These are phyloP conservation scores for Xestia c-nigrum DNA, from an alignment of 2,888 invertebrate species.

Conservation along the genomic window DNA sequence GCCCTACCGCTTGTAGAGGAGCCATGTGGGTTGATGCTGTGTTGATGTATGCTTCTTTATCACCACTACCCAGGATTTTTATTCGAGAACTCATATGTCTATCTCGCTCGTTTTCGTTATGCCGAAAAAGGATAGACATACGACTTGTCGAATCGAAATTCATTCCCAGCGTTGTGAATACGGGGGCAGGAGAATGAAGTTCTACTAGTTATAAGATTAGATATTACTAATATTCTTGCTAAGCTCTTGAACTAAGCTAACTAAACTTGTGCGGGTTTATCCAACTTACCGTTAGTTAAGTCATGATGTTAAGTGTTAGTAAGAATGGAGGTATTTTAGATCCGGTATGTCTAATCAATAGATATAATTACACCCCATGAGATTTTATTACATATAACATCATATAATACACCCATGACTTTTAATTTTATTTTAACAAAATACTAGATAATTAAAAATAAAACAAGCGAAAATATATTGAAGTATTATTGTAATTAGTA, in stretches of 20 bases:
- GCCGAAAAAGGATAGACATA: too few species aligned
- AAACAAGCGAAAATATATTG: not conserved
- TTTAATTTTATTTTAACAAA: not conserved
- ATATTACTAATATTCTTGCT: slow-evolving; percentile 21
- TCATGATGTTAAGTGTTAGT: not conserved
- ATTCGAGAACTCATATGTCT: too few species aligned
- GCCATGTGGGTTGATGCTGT: too few species aligned
- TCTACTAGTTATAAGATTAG: not conserved
- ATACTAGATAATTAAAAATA: not conserved
- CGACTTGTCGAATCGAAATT: too few species aligned
- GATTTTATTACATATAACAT: too few species aligned
- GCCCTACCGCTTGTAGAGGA: too few species aligned
- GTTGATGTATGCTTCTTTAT: not conserved
- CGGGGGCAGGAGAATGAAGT: not conserved
- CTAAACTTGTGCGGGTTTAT: slow-evolving; percentile 13
- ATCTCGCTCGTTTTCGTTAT: too few species aligned
- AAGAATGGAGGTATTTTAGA: not conserved
- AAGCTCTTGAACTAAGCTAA: slow-evolving; percentile 12
- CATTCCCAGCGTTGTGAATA: too few species aligned
- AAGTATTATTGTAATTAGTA: not conserved
- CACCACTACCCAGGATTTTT: not conserved
- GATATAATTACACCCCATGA: not conserved
- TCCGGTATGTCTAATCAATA: not conserved
- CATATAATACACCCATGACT: not conserved
- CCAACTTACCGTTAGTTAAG: not conserved